Percentiles rank a stretch among this genome's conserved stretches.
These are phyloP conservation scores for Candidula unifasciata DNA, from an alignment of 2,888 invertebrate species.

Conservation along the genomic window DNA sequence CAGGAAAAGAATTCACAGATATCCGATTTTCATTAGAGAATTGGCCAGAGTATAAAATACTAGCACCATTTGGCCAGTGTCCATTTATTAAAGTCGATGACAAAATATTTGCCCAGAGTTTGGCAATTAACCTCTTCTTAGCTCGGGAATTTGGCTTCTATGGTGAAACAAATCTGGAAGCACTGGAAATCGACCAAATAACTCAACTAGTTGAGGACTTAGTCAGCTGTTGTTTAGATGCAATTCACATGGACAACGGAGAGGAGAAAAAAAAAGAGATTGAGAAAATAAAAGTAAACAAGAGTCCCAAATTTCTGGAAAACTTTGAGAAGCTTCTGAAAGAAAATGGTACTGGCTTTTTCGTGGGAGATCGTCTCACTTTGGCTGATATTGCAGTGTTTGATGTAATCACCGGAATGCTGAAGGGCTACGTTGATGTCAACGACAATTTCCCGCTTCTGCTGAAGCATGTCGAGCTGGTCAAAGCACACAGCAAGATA, in stretches of 20 bases:
- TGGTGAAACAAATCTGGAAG: constrained; percentile 51
- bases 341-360: constrained; percentile 24
- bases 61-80: constrained; percentile 34
- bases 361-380: constrained; percentile 27
- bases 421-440: constrained; percentile 5
- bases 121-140: constrained; percentile 46
- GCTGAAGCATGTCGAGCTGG: neutral
- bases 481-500: constrained; percentile 14
- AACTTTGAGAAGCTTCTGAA: constrained; percentile 20
- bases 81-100: constrained; percentile 47
- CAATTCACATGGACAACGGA: neutral
- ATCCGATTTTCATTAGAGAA: constrained; percentile 18
- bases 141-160: constrained; percentile 53
- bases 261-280: neutral
- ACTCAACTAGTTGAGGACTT: constrained; percentile 54
- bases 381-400: constrained; percentile 42
- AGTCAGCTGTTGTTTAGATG: neutral
- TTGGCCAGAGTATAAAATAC: constrained; percentile 37
- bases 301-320: constrained; percentile 21
- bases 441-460: constrained; percentile 29
- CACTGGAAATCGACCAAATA: constrained; percentile 53
- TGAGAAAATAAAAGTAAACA: constrained; percentile 19
- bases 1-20: constrained; percentile 35
- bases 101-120: constrained; percentile 31
- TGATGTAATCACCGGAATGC: constrained; percentile 22